Base-by-base conservation (phyloP, 2,888 invertebrate species). In the Drosophila fulvimacula region DNA sequence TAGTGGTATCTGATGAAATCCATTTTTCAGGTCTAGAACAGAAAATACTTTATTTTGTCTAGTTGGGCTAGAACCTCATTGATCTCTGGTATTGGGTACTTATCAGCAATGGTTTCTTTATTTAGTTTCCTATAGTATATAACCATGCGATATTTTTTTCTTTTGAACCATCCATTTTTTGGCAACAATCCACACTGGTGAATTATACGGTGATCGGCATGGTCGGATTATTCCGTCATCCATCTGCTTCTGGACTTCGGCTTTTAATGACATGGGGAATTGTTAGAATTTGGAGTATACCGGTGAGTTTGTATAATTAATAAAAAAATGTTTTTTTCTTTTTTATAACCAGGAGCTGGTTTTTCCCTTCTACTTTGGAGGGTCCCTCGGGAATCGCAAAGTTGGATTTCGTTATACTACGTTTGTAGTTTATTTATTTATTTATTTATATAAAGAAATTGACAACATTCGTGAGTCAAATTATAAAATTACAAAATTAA, bases 1-100 rank as follows among this genome's bases (percentile, higher is more conserved):
- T 2, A 64, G n/a, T 5, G 41, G 64, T 3, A 68, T 64, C 30
- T 68, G 53, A 19, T 70, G 61, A 11, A 73, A 67, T 0, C 67
- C 57, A 15, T 63, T 59, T 5, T n/a, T n/a, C n/a, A n/a, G n/a
- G n/a, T n/a, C n/a, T n/a, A n/a, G n/a, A n/a, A n/a, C n/a, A n/a
- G 71, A 44, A 32, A 69, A 71, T 0, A 32, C n/a, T 48, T 58
- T 53, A 1, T 67, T 65, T 36, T 51, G 1, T 65, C 48, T 2
- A 74, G 21, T 6, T 71, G 61, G 0, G 61, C 30, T 4, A 69
- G 42, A 7, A 38, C n/a, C n/a, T 38, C n/a, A 38, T n/a, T 38
- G 3, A n/a, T 38, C 9, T 38, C 38, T 38, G 64, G 76, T 11
- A 65, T 73, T 11, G 60, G 72, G 30, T 69, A 69, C 21, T 21